Percentiles rank a stretch among this genome's conserved stretches.
Evolutionary conservation across 2,888 invertebrate species (phyloP).

Genomic region (Exephanes ischioxanthus): DNA sequence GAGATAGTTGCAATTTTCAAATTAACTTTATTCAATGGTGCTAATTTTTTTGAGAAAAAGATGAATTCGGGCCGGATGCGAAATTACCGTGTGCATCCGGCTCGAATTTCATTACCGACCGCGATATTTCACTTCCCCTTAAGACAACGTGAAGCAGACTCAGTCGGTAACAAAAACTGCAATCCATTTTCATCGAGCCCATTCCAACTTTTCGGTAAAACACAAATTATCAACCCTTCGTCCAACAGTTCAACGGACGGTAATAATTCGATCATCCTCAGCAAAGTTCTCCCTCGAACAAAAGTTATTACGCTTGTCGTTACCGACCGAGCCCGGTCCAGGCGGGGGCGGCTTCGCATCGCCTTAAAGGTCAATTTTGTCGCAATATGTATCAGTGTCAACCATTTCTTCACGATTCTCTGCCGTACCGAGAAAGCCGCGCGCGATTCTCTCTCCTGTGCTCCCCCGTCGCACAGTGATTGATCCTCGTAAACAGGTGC

Average conservation of each 20-base stretch:
- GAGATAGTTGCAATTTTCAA: too few relatives aligned
- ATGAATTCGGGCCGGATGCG: too few relatives aligned
- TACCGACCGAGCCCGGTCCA: neutral
- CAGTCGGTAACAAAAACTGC: too few relatives aligned
- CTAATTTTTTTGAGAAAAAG: too few relatives aligned
- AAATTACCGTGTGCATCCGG: too few relatives aligned
- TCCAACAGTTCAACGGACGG: too few relatives aligned
- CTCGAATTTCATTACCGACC: too few relatives aligned
- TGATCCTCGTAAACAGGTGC: conserved; percentile 75
- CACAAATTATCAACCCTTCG: neutral
- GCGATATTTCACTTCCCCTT: neutral
- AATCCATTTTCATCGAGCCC: neutral
- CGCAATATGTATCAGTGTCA: neutral
- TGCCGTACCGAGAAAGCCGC: conserved; percentile 16
- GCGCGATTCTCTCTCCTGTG: conserved; percentile 24
- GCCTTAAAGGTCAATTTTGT: neutral
- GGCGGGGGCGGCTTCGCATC: neutral
- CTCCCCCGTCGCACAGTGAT: conserved; percentile 69
- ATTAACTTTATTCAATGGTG: too few relatives aligned
- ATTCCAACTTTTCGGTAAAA: neutral
- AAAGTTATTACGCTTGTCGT: neutral
- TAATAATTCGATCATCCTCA: too few relatives aligned
- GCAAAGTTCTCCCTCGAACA: too few relatives aligned
- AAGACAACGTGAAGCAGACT: too few relatives aligned
- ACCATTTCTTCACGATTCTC: neutral